Percentiles rank a stretch among this genome's conserved stretches.
Evolutionary conservation across 1,140 invertebrate species (phyloP).

Genomic region (Sinella curviseta): DNA sequence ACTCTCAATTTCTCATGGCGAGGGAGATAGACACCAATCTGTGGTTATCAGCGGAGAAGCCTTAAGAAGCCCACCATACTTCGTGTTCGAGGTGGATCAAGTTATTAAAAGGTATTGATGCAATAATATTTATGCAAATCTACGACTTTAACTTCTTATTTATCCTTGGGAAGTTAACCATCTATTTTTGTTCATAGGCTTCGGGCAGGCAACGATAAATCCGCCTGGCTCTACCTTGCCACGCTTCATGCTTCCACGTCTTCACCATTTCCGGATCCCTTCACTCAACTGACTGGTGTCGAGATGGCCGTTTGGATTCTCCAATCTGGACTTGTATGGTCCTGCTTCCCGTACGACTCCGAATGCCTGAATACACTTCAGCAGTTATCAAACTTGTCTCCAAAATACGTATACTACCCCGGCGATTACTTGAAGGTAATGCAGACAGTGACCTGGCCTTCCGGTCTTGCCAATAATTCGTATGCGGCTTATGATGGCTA

Average conservation of each 20-base stretch:
- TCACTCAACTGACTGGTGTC: conserved; percentile 37
- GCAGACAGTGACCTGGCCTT: conserved; percentile 32
- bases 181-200: too few species aligned
- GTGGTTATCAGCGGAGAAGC: too few species aligned
- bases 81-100: not conserved
- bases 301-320: conserved; percentile 39
- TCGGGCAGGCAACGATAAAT: conserved; percentile 26
- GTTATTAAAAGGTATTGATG: not conserved
- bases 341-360: conserved; percentile 28
- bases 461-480: not conserved
- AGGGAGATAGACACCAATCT: not conserved
- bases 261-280: conserved; percentile 35
- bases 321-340: conserved; percentile 30
- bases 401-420: conserved; percentile 32
- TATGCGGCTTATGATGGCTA: conserved; percentile 14
- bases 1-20: not conserved
- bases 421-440: not conserved
- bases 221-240: conserved; percentile 39
- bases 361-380: conserved; percentile 25
- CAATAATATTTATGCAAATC: too few species aligned
- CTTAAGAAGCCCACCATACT: not conserved
- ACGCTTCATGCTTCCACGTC: conserved; percentile 34
- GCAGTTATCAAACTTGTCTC: conserved; percentile 24
- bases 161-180: too few species aligned
- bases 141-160: too few species aligned